phyloP scores from a whole-genome alignment of 2,888 invertebrate species.

The Taphrorychus bicolor region DNA sequence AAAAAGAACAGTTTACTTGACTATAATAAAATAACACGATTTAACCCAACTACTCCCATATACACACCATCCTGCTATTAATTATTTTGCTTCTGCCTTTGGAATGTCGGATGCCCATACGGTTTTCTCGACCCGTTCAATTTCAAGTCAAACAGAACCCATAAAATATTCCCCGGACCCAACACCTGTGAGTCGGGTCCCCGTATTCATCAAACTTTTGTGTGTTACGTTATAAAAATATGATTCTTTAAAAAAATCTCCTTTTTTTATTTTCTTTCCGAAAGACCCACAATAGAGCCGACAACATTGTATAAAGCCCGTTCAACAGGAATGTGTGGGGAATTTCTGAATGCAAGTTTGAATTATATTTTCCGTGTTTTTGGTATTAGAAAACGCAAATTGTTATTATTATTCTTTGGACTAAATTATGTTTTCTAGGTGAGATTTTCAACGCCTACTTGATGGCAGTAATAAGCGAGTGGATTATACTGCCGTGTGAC shows the following conservation, averaged over 20 bases:
- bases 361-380: no score
- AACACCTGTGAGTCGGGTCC: slow-evolving; percentile 55
- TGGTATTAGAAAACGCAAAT: no score
- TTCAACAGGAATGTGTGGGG: not conserved
- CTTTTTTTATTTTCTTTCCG: slow-evolving; percentile 26
- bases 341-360: no score
- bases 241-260: slow-evolving; percentile 37
- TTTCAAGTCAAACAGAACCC: slow-evolving; percentile 3
- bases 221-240: slow-evolving; percentile 55
- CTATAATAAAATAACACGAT: no score
- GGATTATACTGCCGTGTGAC: no score
- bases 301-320: not conserved
- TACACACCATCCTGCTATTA: not conserved
- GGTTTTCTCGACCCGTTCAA: slow-evolving; percentile 12
- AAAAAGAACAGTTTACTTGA: no score
- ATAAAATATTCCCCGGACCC: slow-evolving; percentile 29
- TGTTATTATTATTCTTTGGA: no score
- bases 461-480: no score
- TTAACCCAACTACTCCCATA: no score
- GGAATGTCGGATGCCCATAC: slow-evolving; percentile 8
- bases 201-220: slow-evolving; percentile 58
- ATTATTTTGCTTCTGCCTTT: not conserved
- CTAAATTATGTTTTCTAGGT: no score
- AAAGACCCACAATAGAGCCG: slow-evolving; percentile 23
- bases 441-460: no score